Evolutionary conservation across 2,113 vertebrate species (phyloP).

Genomic region (Noturus placidus): DNA sequence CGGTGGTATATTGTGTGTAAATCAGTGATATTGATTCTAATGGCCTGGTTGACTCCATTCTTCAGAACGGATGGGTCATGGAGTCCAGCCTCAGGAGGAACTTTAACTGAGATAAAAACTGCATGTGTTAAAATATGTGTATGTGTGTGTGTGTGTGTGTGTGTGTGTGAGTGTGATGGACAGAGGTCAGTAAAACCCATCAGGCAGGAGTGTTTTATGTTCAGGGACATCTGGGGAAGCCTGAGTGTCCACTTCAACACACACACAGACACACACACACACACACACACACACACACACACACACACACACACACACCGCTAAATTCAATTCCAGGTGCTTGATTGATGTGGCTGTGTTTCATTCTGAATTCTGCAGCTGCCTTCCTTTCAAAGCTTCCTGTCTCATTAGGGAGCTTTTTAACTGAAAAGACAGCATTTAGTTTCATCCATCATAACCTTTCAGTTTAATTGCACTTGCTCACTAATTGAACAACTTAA

Average conservation of each 20-base stretch:
- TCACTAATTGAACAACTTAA: not conserved
- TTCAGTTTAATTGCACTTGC: not conserved
- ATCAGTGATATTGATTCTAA: conserved; percentile 39
- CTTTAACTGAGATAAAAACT: conserved; percentile 36
- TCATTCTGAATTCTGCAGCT: not conserved
- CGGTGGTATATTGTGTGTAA: conserved; percentile 16
- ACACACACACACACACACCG: conserved; percentile 25
- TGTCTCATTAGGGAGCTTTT: not conserved
- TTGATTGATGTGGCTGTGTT: not conserved
- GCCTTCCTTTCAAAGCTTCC: not conserved
- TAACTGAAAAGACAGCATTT: not conserved
- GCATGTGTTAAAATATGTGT: conserved; percentile 10
- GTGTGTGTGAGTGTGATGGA: conserved; percentile 17
- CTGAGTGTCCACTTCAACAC: not conserved
- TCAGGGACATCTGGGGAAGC: conserved; percentile 29
- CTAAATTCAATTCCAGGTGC: not conserved
- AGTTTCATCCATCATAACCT: not conserved
- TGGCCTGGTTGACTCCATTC: conserved; percentile 18
- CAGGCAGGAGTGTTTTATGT: conserved; percentile 20
- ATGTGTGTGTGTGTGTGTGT: conserved; percentile 4
- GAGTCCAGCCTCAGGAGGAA: conserved; percentile 16
- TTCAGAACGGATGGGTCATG: conserved; percentile 2
- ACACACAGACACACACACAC: conserved; percentile 12
- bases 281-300: not conserved
- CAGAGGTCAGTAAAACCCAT: conserved; percentile 27